Evolutionary conservation across 2,113 vertebrate genomes (phyloP), one percentile per base, ranked within the genome.

Genomic region (Herpetotheres cachinnans): DNA sequence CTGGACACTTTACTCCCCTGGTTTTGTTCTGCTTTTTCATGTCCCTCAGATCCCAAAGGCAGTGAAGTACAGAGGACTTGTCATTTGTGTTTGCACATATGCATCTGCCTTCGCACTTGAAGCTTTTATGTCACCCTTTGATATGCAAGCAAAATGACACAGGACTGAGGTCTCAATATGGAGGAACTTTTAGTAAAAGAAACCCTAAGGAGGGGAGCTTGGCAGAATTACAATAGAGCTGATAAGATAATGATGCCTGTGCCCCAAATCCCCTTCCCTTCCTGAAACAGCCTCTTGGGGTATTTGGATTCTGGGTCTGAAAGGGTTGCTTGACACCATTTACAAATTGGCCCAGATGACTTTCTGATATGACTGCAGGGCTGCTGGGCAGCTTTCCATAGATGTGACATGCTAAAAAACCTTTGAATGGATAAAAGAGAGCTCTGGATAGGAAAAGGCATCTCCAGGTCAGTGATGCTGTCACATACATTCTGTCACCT

Each of bases 51-150:
- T 83, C 50, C 56, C 42, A 32, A 80, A 87, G 79, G 80, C 71
- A 66, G 1, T 54, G 62, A 32, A 77, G 9, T 56, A 27, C 16
- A 76, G 70, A 91, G n/a, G 40, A 25, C 30, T 63, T 79, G 56
- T 55, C 52, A 36, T 91, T 70, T 82, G 61, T 87, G 42, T 86
- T 89, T 91, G 67, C 58, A 29, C 47, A 30, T 26, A 18, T 42
- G 25, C 29, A n/a, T 56, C 40, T 92, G 61, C 58, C 66, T 90
- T 72, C 59, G 49, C 40, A 27, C 27, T 40, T 82, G 42, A 82
- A 71, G 58, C 36, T 83, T 90, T 86, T 83, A 85, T 74, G 71
- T 83, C 76, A 25, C 7, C 58, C 91, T 96, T 85, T 94, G 93
- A 86, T 82, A 77, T 81, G 58, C 62, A 90, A 66, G 29, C 21